Conservation (phyloP, 2,888 invertebrate genomes). For the Ormyrus labotus region DNA sequence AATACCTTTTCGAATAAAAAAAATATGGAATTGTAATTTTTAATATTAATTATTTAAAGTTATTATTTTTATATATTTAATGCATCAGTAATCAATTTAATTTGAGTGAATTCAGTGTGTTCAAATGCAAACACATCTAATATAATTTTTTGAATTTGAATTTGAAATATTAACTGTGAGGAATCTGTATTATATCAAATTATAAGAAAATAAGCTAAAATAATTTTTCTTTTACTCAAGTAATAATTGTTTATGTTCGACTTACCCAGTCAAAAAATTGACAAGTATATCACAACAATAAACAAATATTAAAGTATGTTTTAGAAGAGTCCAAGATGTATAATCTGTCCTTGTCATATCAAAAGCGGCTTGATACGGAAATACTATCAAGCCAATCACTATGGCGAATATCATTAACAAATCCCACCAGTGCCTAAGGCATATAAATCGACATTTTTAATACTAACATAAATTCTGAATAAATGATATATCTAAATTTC, state of each 20-base stretch:
- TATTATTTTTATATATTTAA: too few species aligned
- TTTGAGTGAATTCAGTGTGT: too few species aligned
- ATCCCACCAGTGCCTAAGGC: conserved; percentile 70
- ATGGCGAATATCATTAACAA: conserved; percentile 68
- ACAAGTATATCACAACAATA: conserved; percentile 70
- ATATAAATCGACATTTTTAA: too few species aligned
- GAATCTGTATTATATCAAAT: neutral
- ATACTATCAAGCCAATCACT: conserved; percentile 63
- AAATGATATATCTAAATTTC: neutral
- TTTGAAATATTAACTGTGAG: neutral
- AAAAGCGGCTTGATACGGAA: conserved; percentile 71
- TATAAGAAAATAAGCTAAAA: neutral
- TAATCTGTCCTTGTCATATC: conserved; percentile 57
- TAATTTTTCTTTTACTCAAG: neutral
- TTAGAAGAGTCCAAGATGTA: conserved; percentile 62
- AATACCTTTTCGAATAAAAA: conserved; percentile 62
- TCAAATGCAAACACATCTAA: too few species aligned
- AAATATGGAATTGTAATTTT: neutral
- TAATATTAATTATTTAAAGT: neutral
- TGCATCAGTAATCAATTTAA: too few species aligned
- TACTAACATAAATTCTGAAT: too few species aligned
- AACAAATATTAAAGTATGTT: conserved; percentile 66
- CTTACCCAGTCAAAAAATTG: conserved; percentile 72
- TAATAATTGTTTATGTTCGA: too few species aligned
- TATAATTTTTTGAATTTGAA: neutral